Evolutionary conservation across 2,797 vertebrate genomes (phyloP), one percentile per base, ranked within the genome.

Genomic region (Netta rufina): DNA sequence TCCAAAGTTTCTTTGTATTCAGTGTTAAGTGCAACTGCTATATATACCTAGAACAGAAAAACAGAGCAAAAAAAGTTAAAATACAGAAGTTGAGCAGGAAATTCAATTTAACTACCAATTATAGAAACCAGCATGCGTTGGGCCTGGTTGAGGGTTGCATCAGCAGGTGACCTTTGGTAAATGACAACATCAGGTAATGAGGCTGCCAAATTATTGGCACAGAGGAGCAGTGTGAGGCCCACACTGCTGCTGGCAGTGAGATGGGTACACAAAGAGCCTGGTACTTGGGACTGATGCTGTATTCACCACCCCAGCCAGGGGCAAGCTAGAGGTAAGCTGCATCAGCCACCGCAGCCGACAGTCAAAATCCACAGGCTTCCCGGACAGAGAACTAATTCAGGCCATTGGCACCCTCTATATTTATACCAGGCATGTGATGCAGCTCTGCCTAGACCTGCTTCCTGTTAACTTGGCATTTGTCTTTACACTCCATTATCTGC

Each of bases 361-460:
- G 24, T 25, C 0, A 0, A 91, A 87, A 84, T 18, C 71, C 72
- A 82, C 7, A 24, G 39, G 64, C 5, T 9, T 49, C 32, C 36
- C 36, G 39, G 9, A 57, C 13, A 69, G 74, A 89, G 64, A 86
- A 62, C 7, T 17, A 32, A 24, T 7, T 28, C 21, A 14, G 6
- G 13, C 33, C 56, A 76, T 9, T 11, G 32, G 62, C 43, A 79
- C 2, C 10, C 12, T 13, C 19, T 19, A 25, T 14, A 41, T 41
- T 28, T 76, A 28, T 36, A 72, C 0, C 1, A 7, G 13, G 47
- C 32, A 81, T 7, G 24, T 33, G 15, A 75, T 0, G 0, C 28
- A 86, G 33, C 13, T 58, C 41, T 47, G 19, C 56, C 49, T 19
- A 61, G 67, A 84, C 19, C 7, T 39, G 11, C 36, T 33, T 33